Base-by-base conservation (phyloP, 2,113 vertebrate genomes). In the Oryzias celebensis region DNA sequence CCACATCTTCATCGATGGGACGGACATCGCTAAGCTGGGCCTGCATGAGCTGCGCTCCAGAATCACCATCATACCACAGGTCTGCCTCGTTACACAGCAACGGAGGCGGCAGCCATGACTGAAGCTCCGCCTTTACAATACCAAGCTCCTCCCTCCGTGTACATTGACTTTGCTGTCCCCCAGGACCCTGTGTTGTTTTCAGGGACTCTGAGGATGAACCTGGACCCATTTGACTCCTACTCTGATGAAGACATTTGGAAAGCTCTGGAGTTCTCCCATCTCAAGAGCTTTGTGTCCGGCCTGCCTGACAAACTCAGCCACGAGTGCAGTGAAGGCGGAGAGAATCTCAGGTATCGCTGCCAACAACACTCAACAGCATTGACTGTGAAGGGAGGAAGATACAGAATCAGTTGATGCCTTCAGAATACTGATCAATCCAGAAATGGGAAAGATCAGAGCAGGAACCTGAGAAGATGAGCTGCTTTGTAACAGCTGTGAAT, bases 21-120 rank as follows among this genome's bases (percentile, higher is more conserved):
- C 95, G 28, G 91, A 97, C 85, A 95, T 99, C 2, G 88, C 96
- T 24, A 77, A 90, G 51, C 93, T 99, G 0, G 97, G 96, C 6
- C 94, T 99, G 2, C 96, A 98, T 2, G 92, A 96, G 14, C 91
- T 99, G 0, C 88, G 97, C 31, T 96, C 94, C 76, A 94, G 90
- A 81, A 94, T 99, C 81, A 99, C 97, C 71, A 98, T 99, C 75
- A 99, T 99, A 56, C 97, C 97, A 6, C 97, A 99, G 95, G 97
- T 96, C 17, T 45, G 71, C 36, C 8, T 3, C 8, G 36, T 10
- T 2, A 12, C 26, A 20, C 20, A 20, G 26, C 26, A 28, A 28
- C 26, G 5, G 26, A 28, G 5, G 1, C 26, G 26, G 20, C 20
- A 20, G 20, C 20, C 1, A 20, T 20, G 20, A 7, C 36, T 12